Base-by-base conservation (phyloP, 1,140 invertebrate genomes). In the Ostrea edulis region DNA sequence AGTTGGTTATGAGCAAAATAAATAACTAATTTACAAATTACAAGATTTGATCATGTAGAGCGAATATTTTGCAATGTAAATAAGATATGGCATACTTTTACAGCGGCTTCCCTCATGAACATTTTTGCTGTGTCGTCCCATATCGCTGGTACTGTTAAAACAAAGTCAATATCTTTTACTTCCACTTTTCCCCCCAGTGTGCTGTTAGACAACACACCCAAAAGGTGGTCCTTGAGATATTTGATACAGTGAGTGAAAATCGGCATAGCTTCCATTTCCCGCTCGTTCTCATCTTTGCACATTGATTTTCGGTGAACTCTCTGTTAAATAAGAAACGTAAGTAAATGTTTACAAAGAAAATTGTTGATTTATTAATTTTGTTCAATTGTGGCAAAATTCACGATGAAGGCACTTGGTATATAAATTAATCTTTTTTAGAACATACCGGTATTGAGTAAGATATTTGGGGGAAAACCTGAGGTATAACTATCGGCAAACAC, bases 71-170 rank as follows among this genome's bases (percentile, higher is more conserved):
- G 35, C 35, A 44, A 44, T 44, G 5, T 44, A 44, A 2, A 44
- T 44, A 44, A 44, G 35, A 44, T 44, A 44, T 44, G 68, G 9
- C 68, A 81, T 88, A 91, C 90, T 77, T 77, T 82, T 77, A 83
- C 53, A 54, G 89, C 90, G 12, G 89, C 86, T 54, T 91, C 88
- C 35, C 87, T 83, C 90, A 90, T 91, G 52, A 91, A 90, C 55
- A 89, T 87, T 81, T 91, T 91, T 25, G 90, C 89, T n/a, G 81
- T 85, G 71, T 91, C 90, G 1, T 84, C 87, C 90, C 90, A 91
- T 8, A 91, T 91, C 0, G 90, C 90, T 11, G 90, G 90, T 17
- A 91, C 90, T 12, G 90, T 91, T 4, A 91, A 25, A 0, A 91
- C 87, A 85, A 87, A 91, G n/a, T 81, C n/a, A 22, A 91, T 86